Conservation (phyloP, 2,888 invertebrate species). For the Antheraea yamamai region DNA sequence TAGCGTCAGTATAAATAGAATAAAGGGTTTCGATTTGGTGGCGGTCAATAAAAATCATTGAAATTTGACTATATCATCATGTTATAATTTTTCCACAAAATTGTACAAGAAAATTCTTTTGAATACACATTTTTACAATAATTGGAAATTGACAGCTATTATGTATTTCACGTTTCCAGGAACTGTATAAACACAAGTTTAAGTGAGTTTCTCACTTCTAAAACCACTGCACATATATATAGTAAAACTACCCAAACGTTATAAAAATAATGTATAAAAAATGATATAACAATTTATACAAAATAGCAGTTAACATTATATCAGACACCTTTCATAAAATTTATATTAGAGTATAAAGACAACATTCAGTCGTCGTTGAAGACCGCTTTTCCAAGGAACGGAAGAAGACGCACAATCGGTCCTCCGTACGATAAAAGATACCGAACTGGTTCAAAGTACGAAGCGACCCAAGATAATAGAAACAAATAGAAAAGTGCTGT, state of each 20-base stretch:
- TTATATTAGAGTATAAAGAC: slow-evolving; percentile 12
- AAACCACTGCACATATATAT: background rate
- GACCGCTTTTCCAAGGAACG: slow-evolving; percentile 68
- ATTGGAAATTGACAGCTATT: too few species aligned
- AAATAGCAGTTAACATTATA: background rate
- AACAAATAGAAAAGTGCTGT: slow-evolving; percentile 75
- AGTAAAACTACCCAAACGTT: too few species aligned
- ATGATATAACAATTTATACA: background rate
- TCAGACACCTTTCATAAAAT: background rate
- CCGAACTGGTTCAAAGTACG: slow-evolving; percentile 55
- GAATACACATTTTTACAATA: too few species aligned
- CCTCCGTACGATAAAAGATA: slow-evolving; percentile 57
- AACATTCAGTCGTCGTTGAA: slow-evolving; percentile 41
- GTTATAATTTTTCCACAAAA: too few species aligned
- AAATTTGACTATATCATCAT: too few species aligned
- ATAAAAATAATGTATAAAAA: background rate
- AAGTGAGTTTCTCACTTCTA: background rate
- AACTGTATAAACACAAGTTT: too few species aligned
- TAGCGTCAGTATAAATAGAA: too few species aligned
- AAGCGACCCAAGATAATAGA: slow-evolving; percentile 66
- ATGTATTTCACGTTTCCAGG: too few species aligned
- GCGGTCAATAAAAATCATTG: too few species aligned
- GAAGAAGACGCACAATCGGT: slow-evolving; percentile 59
- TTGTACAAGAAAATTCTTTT: too few species aligned
- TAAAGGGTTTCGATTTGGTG: too few species aligned